Base-by-base conservation (phyloP, 2,113 vertebrate species). In the Ceyx cyanopectus region DNA sequence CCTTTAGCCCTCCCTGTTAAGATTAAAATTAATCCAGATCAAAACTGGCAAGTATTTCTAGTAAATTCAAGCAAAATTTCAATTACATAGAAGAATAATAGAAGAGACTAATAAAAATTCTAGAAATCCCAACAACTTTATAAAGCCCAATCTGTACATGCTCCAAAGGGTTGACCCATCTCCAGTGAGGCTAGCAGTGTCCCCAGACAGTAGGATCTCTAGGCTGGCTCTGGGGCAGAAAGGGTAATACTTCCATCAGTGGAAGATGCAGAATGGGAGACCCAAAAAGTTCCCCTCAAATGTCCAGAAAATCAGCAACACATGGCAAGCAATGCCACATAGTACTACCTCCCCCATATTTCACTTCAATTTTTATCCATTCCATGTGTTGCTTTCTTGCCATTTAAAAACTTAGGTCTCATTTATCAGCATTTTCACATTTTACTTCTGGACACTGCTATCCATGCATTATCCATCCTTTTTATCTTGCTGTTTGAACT, bases 401-500 rank as follows among this genome's bases (percentile, higher is more conserved):
- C 74, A 46, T 75, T 70, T 91, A 89, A 63, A 77, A 91, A 60
- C 29, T 61, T 65, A 45, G 19, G 14, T 85, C 77, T 80, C 84
- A 85, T 96, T 93, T 90, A 70, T 94, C 95, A 83, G 34, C 3
- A 0, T 70, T 95, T 95, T 87, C 87, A 67, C 75, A 48, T 92
- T 93, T 82, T 89, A 51, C 30, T 94, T 66, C 76, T 94, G 79
- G 75, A 85, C 72, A 18, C n/a, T 46, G 75, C 78, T 79, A 46
- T 84, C 81, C 68, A 7, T 63, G 72, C 67, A 80, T 93, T 93
- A 87, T 77, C 73, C 89, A 70, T 45, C 75, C 87, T 94, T 96
- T 96, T 95, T 88, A 94, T 96, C 93, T 93, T 50, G 60, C 68
- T 90, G 87, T 92, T 92, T 96, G 94, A 96, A 93, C 94, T 75